Percentiles rank a stretch among this genome's conserved stretches.
These are phyloP conservation scores for Sander lucioperca DNA, from an alignment of 2,113 vertebrate species.

Conservation along the genomic window DNA sequence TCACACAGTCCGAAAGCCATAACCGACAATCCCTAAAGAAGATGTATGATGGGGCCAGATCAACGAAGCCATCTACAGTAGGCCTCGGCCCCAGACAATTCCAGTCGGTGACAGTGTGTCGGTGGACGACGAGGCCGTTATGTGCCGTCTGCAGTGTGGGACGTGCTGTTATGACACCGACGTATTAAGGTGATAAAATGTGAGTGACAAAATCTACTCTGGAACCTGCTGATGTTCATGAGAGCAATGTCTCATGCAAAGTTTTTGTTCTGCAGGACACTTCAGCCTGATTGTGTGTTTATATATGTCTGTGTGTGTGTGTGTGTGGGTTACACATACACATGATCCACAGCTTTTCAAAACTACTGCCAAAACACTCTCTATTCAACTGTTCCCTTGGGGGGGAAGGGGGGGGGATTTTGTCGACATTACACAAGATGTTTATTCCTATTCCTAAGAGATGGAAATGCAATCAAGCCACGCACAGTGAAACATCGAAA, in stretches of 20 bases:
- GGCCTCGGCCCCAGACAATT: conserved; percentile 14
- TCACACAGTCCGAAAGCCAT: background rate
- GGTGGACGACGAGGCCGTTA: conserved; percentile 42
- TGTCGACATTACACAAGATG: background rate
- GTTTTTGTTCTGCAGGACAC: conserved; percentile 25
- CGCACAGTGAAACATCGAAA: conserved; percentile 23
- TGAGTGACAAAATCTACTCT: conserved; percentile 59
- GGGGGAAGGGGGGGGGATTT: background rate
- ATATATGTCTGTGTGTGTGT: too few relatives aligned
- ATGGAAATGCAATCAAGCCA: conserved; percentile 55
- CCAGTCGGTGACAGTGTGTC: conserved; percentile 1
- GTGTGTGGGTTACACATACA: background rate
- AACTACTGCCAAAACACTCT: background rate
- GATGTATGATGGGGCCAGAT: conserved; percentile 11
- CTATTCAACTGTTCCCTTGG: background rate
- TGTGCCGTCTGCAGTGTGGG: conserved; percentile 53
- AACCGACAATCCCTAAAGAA: conserved; percentile 2
- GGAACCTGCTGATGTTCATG: conserved; percentile 27
- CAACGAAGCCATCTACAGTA: background rate
- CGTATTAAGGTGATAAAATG: conserved; percentile 12
- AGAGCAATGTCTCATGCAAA: conserved; percentile 24
- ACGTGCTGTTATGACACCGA: conserved; percentile 51
- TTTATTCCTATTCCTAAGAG: conserved; percentile 8
- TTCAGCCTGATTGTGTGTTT: background rate
- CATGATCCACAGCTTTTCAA: background rate